A percentile compares a stretch with the other conserved stretches of the same genome.
phyloP scores from a whole-genome alignment of 2,797 vertebrate species.

The Lophotriccus pileatus region DNA sequence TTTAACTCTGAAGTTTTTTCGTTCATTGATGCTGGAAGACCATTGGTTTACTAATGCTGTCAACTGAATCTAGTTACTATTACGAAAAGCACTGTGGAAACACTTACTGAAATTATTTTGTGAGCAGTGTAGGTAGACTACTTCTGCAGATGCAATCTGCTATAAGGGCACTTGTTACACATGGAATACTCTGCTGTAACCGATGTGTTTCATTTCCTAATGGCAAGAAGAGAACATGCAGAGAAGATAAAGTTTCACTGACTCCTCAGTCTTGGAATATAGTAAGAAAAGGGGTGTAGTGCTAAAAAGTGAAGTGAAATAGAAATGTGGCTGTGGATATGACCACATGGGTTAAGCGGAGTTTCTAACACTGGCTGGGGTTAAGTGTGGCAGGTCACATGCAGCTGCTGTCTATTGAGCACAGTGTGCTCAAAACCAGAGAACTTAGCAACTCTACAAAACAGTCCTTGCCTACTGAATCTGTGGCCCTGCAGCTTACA shows the following conservation, averaged over 20 bases:
- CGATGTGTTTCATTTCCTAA: neutral
- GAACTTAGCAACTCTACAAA: neutral
- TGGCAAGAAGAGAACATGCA: neutral
- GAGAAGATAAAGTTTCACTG: neutral
- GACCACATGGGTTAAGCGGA: rapidly evolving
- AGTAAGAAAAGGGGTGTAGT: neutral
- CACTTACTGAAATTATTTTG: neutral
- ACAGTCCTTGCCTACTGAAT: neutral
- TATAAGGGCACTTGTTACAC: neutral
- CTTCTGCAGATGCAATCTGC: neutral
- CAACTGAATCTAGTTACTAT: neutral
- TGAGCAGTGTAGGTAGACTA: neutral
- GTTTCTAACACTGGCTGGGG: neutral
- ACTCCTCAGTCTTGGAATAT: neutral
- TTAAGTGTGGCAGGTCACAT: neutral
- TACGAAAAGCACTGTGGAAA: neutral
- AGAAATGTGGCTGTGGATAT: neutral
- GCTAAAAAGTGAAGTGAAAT: neutral
- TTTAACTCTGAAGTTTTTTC: neutral
- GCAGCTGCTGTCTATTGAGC: neutral
- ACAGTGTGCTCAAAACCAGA: neutral
- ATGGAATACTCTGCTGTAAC: neutral
- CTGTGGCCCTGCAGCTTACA: neutral
- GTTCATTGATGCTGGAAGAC: neutral
- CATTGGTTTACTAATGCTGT: neutral